Evolutionary conservation across 35 echinoderm and acorn worm genomes (phyloP), one percentile per base, ranked within the genome.

Genomic region (Strongylocentrotus purpuratus): DNA sequence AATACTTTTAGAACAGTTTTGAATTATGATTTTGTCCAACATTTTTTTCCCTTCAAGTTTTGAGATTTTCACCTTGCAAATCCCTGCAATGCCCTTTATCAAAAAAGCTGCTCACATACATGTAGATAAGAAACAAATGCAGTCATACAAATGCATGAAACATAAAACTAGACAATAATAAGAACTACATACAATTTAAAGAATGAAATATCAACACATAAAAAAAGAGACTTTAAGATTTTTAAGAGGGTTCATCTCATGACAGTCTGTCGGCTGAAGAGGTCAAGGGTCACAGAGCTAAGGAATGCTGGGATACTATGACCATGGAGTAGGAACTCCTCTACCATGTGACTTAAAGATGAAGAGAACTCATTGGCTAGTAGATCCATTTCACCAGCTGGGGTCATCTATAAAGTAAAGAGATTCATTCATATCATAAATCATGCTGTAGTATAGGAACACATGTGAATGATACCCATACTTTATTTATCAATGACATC

Each of bases 281-380:
- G 96, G 95, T 99, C 98, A 94, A 98, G 98, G 92, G 98, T 99
- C 90, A 99, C 85, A 28, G 94, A 95, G 87, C 98, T 99, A 4
- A 99, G 96, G 97, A 99, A 99, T 97, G 98, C 97, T 95, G 98
- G 98, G 70, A 99, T 99, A 94, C 98, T 99, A 93, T 99, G 95
- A 45, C 96, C 95, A 48, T 95, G 97, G 18, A 96, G 95, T 32
- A 99, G 95, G 52, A 98, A 95, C 10, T 93, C 86, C 45, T 96
- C 95, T n/a, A 99, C 96, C 47, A 98, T 96, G 48, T 99, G 97
- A 18, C 87, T 94, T 33, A 99, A 93, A 28, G 97, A 97, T 33
- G 97, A 97, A 28, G 98, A 98, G 78, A 96, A 99, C 20, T 97
- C 97, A 32, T 97, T 99, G 32, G 96, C 97, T 12, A 99, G 95